Evolutionary conservation across 1,140 invertebrate species (phyloP).

Genomic region (Philotrypesis tridentata): DNA sequence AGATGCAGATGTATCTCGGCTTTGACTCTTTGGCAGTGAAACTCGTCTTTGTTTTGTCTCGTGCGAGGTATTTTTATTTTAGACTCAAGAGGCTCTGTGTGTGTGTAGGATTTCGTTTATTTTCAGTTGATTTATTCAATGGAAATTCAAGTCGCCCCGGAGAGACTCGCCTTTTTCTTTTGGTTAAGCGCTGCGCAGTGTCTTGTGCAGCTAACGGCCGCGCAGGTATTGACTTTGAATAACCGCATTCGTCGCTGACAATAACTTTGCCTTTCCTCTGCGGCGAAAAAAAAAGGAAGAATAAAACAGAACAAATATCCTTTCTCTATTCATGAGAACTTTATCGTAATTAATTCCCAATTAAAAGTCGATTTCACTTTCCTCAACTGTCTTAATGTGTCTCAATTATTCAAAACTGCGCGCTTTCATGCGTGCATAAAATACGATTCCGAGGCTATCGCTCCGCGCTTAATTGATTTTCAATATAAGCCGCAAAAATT

Average conservation of each 20-base stretch:
- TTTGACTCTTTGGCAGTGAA: conserved; percentile 34
- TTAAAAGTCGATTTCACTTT: neutral
- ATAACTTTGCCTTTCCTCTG: neutral
- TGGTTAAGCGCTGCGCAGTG: neutral
- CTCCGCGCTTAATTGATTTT: neutral
- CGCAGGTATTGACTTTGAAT: neutral
- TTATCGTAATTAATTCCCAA: neutral
- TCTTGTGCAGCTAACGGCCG: neutral
- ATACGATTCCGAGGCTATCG: neutral
- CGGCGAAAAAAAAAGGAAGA: no score
- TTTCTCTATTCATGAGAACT: neutral
- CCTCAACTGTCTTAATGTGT: neutral
- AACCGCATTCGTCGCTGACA: neutral
- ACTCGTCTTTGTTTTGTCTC: conserved; percentile 8
- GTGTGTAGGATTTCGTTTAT: neutral
- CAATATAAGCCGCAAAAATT: no score
- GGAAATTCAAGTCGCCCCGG: neutral
- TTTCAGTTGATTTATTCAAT: conserved; percentile 27
- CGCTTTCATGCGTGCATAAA: neutral
- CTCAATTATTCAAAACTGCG: neutral
- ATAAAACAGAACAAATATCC: neutral
- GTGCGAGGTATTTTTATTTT: neutral
- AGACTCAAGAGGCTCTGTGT: neutral
- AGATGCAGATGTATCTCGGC: conserved; percentile 23
- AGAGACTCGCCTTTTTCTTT: neutral